A percentile compares a stretch with the other conserved stretches of the same genome.
phyloP scores from a whole-genome alignment of 2,888 invertebrate genomes.

The Microdon myrmicae region DNA sequence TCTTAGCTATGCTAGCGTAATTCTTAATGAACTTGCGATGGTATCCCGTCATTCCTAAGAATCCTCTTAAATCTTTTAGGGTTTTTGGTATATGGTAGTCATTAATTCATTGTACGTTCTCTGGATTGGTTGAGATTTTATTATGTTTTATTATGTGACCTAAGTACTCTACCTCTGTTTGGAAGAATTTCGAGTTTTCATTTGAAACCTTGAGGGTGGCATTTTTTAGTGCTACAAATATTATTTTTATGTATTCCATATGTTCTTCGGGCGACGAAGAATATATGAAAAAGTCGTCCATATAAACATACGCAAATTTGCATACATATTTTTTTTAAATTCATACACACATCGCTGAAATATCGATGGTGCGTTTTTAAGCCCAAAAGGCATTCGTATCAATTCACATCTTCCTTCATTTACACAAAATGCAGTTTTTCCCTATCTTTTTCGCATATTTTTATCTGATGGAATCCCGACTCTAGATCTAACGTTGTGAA shows the following conservation, averaged over 20 bases:
- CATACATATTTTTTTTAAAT: conserved; percentile 1
- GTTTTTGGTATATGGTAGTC: conserved; percentile 3
- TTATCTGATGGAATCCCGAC: conserved; percentile 27
- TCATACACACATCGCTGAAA: conserved; percentile 17
- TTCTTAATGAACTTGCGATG: conserved; percentile 9
- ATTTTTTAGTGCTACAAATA: conserved; percentile 2
- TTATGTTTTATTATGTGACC: conserved; percentile 2
- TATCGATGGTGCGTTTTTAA: too few species aligned
- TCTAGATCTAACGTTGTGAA: conserved; percentile 36
- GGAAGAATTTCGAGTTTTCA: conserved; percentile 6
- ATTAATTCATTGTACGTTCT: not conserved
- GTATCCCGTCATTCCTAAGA: conserved; percentile 10
- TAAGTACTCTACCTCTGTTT: conserved; percentile 1
- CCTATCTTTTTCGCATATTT: conserved; percentile 19
- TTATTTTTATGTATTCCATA: not conserved
- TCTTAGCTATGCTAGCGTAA: conserved; percentile 20
- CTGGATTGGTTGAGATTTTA: not conserved
- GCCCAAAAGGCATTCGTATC: too few species aligned
- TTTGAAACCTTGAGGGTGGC: conserved; percentile 3
- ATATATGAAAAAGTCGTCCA: conserved; percentile 17
- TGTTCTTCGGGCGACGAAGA: conserved; percentile 9
- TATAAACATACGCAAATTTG: conserved; percentile 15
- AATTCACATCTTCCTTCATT: conserved; percentile 38
- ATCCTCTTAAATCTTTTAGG: conserved; percentile 7
- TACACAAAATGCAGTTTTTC: conserved; percentile 32